Base-by-base conservation (phyloP, 2,888 invertebrate genomes). In the Drosophila putrida region DNA sequence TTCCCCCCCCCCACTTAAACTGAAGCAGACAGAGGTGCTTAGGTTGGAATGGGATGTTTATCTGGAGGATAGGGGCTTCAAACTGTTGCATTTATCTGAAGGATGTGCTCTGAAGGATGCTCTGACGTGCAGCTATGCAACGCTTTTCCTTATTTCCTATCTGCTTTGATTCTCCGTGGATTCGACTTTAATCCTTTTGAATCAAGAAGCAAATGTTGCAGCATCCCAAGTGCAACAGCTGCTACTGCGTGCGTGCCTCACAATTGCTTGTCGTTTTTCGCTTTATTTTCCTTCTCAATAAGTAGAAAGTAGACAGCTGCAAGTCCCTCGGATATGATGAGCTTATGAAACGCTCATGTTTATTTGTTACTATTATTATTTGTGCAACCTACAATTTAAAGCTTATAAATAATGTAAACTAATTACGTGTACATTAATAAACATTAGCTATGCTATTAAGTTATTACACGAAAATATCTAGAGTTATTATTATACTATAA, bases 401-500 rank as follows among this genome's bases (percentile, higher is more conserved):
- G 33, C 4, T 9, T 9, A 33, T 41, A 33, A 43, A 43, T 25
- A 54, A 13, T 25, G n/a, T 41, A 33, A 54, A 25, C 33, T 33
- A 25, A 33, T 8, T 15, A 53, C 11, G 15, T 54, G 54, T 43
- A 55, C 10, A 43, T 33, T 31, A 13, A n/a, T 6, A 44, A n/a
- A 43, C 4, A 13, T 10, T 36, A 27, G 25, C 9, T 36, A n/a
- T 43, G 41, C 11, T 31, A n/a, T 43, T 54, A 20, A 15, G 20
- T 35, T 35, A 44, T 43, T 35, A 13, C 8, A 15, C 8, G 10
- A 10, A 15, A 28, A 36, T 50, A 27, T 39, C 15, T 33, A 20
- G 35, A 49, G n/a, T 35, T 49, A 41, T 41, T 54, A 41, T n/a
- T 55, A 25, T 35, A 41, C 10, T 55, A 25, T 35, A 55, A 33